Evolutionary conservation across 2,797 vertebrate genomes (phyloP).

Genomic region (Melanotaenia trifasciata): DNA sequence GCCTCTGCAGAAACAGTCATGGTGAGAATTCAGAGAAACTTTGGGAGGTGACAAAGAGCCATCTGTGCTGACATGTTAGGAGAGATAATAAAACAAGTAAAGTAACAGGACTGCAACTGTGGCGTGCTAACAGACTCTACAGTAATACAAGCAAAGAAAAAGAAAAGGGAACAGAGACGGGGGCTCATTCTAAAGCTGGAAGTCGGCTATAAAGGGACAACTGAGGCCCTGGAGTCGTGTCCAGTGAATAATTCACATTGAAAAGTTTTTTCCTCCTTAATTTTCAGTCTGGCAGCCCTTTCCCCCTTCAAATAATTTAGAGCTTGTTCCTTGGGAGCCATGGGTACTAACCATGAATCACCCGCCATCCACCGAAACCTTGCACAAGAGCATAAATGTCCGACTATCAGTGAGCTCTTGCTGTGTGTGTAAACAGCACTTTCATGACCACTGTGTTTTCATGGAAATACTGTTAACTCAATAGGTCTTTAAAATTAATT

Average conservation of each 20-base stretch:
- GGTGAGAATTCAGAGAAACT: constrained; percentile 45
- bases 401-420: constrained; percentile 47
- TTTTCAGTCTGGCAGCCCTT: constrained; percentile 81
- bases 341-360: constrained; percentile 76
- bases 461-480: constrained; percentile 59
- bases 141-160: constrained; percentile 19
- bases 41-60: constrained; percentile 65
- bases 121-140: constrained; percentile 39
- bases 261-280: constrained; percentile 84
- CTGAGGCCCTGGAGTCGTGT: constrained; percentile 76
- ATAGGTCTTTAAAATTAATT: constrained; percentile 33
- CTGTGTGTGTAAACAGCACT: constrained; percentile 64
- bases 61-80: constrained; percentile 67
- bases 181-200: constrained; percentile 58
- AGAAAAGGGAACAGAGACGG: constrained; percentile 28
- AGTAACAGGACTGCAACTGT: constrained; percentile 44
- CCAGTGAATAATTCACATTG: constrained; percentile 81
- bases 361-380: constrained; percentile 40
- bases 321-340: constrained; percentile 69
- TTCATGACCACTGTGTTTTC: constrained; percentile 51
- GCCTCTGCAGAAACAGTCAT: constrained; percentile 40
- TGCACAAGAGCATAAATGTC: constrained; percentile 55
- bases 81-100: constrained; percentile 73
- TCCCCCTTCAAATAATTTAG: constrained; percentile 80
- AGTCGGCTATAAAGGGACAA: constrained; percentile 80